Conservation (phyloP, 2,113 vertebrate genomes). For the Axis porcinus region DNA sequence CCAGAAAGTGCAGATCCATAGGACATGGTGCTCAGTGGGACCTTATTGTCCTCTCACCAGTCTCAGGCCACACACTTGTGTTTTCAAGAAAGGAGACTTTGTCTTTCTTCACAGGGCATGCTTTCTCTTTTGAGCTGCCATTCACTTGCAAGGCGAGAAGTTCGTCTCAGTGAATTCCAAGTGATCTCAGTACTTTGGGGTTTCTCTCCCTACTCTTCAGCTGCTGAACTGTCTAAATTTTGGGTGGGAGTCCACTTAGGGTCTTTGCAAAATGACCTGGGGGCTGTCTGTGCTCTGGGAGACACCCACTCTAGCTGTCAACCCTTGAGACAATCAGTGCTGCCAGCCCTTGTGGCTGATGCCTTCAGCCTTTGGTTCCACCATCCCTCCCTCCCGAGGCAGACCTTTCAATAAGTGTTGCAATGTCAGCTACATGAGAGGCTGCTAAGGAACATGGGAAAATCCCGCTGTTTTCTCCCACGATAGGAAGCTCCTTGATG, state of each 20-base stretch:
- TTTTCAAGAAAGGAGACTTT: not conserved
- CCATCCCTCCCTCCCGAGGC: not conserved
- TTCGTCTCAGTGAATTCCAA: not conserved
- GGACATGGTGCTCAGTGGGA: not conserved
- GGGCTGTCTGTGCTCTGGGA: not conserved
- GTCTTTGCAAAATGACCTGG: not conserved
- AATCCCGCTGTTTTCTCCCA: not conserved
- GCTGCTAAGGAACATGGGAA: not conserved
- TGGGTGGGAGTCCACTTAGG: not conserved
- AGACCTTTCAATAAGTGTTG: not conserved
- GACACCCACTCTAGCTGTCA: not conserved
- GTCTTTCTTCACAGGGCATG: not conserved
- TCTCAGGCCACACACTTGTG: not conserved
- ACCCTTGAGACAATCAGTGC: not conserved
- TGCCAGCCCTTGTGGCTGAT: not conserved
- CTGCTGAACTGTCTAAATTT: not conserved
- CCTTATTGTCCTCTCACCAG: not conserved
- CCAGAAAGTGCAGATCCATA: not conserved
- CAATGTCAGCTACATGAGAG: not conserved
- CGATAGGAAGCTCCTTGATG: not conserved
- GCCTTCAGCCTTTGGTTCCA: not conserved
- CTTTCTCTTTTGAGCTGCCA: not conserved
- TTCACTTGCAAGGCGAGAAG: not conserved
- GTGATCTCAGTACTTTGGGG: not conserved
- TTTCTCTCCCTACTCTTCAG: not conserved